phyloP scores from a whole-genome alignment of 2,113 vertebrate genomes.

The Alectura lathami region DNA sequence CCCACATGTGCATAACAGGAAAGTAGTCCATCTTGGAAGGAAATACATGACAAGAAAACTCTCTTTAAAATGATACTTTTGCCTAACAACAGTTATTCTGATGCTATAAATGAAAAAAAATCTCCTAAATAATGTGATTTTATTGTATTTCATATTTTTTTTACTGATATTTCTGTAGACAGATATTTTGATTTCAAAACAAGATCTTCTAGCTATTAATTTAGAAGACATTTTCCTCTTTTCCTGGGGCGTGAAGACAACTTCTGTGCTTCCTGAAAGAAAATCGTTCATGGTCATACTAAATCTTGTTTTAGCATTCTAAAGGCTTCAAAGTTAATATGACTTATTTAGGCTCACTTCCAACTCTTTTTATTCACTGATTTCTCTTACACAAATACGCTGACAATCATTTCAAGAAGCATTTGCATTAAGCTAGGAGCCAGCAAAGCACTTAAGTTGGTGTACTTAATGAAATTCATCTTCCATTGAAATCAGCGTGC shows the following conservation, averaged over 20 bases:
- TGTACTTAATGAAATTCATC: neutral
- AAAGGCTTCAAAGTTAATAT: neutral
- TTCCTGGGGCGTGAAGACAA: neutral
- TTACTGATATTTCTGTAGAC: neutral
- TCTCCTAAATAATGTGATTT: neutral
- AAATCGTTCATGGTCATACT: neutral
- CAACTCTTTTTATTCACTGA: neutral
- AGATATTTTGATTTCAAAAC: neutral
- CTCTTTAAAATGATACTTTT: neutral
- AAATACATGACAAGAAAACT: neutral
- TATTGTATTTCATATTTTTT: neutral
- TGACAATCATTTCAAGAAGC: neutral
- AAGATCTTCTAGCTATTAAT: neutral
- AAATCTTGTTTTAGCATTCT: neutral
- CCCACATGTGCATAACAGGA: neutral
- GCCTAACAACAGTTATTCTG: neutral
- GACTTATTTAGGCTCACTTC: neutral
- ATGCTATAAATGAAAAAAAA: neutral
- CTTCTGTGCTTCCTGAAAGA: neutral
- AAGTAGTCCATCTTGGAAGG: neutral
- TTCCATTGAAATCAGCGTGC: neutral
- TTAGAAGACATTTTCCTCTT: neutral
- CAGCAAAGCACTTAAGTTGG: conserved; percentile 46
- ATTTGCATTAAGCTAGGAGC: conserved; percentile 16
- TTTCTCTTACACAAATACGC: neutral